Percentiles rank a stretch among this genome's conserved stretches.
phyloP scores from a whole-genome alignment of 2,888 invertebrate species.

The Pseudanteris insignis region DNA sequence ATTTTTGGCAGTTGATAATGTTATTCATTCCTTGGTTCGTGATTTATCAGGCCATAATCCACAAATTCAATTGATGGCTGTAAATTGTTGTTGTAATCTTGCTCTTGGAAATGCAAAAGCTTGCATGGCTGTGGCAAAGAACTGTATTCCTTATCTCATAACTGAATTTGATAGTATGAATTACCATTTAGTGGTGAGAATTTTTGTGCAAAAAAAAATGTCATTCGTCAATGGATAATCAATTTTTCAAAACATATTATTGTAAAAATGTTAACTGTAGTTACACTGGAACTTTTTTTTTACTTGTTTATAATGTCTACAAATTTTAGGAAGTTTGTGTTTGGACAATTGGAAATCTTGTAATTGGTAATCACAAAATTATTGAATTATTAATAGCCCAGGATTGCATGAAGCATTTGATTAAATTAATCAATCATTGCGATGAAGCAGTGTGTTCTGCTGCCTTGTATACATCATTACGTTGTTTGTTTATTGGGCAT shows the following conservation, averaged over 20 bases:
- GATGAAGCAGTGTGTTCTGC: constrained; percentile 51
- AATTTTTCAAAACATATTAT: background rate
- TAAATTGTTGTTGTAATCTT: constrained; percentile 70
- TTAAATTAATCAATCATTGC: constrained; percentile 49
- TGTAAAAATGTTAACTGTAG: background rate
- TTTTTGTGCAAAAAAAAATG: background rate
- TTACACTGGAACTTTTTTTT: too few relatives aligned
- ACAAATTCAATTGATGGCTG: constrained; percentile 68
- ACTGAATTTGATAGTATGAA: constrained; percentile 61
- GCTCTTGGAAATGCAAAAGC: constrained; percentile 68
- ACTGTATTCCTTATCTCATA: constrained; percentile 68
- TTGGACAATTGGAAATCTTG: constrained; percentile 64
- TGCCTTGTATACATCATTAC: constrained; percentile 55
- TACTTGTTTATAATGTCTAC: too few relatives aligned
- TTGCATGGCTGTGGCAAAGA: constrained; percentile 66
- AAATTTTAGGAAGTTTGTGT: constrained; percentile 56
- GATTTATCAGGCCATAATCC: constrained; percentile 69
- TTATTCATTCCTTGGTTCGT: constrained; percentile 68
- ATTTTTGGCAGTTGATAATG: constrained; percentile 64
- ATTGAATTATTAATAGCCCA: constrained; percentile 59
- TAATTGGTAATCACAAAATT: constrained; percentile 51
- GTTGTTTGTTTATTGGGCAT: constrained; percentile 52
- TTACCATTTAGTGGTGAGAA: constrained; percentile 53
- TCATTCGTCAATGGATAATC: background rate
- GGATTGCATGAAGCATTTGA: constrained; percentile 54